Percentiles rank a stretch among this genome's conserved stretches.
Evolutionary conservation across 2,113 vertebrate species (phyloP).

Genomic region (Excalfactoria chinensis): DNA sequence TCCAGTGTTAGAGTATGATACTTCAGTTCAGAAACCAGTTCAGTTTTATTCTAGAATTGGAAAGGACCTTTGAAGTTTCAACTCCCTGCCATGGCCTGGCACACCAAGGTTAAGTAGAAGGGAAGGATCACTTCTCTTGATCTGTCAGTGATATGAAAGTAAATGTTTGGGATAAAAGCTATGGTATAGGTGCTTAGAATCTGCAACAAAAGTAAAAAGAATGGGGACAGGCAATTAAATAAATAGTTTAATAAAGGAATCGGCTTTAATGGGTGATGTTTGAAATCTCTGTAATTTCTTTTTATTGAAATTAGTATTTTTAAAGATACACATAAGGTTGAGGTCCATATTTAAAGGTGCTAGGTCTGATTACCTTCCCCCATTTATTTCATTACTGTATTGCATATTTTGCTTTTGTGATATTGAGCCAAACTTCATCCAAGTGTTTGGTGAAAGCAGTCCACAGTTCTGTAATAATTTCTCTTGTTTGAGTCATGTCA

Average conservation of each 20-base stretch:
- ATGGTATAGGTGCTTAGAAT: neutral
- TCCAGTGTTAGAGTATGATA: neutral
- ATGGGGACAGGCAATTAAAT: neutral
- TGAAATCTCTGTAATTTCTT: neutral
- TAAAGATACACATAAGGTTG: neutral
- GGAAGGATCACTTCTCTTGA: neutral
- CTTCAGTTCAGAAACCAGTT: too few species aligned
- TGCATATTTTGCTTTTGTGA: rapidly evolving
- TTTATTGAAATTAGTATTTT: neutral
- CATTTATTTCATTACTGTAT: neutral
- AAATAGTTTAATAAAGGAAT: neutral
- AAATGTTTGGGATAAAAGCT: neutral
- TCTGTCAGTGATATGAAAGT: neutral
- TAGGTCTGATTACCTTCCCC: neutral
- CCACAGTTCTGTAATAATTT: neutral
- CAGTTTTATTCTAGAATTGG: neutral
- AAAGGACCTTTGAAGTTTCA: neutral
- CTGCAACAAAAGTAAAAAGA: neutral
- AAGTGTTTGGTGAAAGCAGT: neutral
- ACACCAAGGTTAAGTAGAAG: neutral
- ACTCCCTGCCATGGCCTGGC: neutral
- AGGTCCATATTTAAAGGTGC: neutral
- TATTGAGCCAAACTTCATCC: neutral
- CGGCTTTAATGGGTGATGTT: neutral
- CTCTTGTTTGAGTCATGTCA: neutral